Evolutionary conservation across 2,797 vertebrate genomes (phyloP).

Genomic region (Cyclopterus lumpus): DNA sequence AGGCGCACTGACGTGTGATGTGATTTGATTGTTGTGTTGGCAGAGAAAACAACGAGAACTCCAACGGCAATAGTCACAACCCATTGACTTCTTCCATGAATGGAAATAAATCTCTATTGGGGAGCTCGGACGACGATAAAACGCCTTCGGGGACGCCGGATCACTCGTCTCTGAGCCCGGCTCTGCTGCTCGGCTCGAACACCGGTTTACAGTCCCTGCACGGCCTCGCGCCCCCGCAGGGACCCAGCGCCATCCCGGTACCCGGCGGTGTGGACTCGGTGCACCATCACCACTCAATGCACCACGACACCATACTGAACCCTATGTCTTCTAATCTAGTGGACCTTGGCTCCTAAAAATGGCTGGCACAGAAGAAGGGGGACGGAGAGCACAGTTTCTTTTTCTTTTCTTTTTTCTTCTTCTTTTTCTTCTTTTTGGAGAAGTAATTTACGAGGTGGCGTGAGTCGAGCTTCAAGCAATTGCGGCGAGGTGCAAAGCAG

Average conservation of each 20-base stretch:
- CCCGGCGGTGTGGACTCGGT: constrained; percentile 88
- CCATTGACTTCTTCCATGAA: constrained; percentile 95
- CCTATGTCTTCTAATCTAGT: constrained; percentile 98
- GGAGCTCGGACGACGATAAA: constrained; percentile 98
- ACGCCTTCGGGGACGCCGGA: constrained; percentile 96
- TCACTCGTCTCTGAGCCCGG: constrained; percentile 94
- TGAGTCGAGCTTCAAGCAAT: constrained; percentile 76
- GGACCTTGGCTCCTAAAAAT: constrained; percentile 94
- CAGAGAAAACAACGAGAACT: constrained; percentile 99
- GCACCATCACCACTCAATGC: constrained; percentile 96
- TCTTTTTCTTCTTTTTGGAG: constrained; percentile 5
- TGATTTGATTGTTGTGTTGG: constrained; percentile 27
- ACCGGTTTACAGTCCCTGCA: constrained; percentile 91
- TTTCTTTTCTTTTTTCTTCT: neutral
- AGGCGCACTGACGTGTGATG: neutral
- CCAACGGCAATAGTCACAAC: constrained; percentile 96
- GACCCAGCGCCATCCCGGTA: constrained; percentile 95
- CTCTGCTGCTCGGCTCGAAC: constrained; percentile 91
- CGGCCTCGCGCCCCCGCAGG: constrained; percentile 94
- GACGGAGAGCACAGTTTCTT: constrained; percentile 23
- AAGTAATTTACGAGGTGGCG: constrained; percentile 69
- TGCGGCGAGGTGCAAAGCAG: constrained; percentile 70
- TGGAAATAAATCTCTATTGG: constrained; percentile 96
- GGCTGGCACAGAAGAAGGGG: constrained; percentile 17
- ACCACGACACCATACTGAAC: constrained; percentile 99